phyloP scores from a whole-genome alignment of 2,888 invertebrate species.

The Synergus japonicus region DNA sequence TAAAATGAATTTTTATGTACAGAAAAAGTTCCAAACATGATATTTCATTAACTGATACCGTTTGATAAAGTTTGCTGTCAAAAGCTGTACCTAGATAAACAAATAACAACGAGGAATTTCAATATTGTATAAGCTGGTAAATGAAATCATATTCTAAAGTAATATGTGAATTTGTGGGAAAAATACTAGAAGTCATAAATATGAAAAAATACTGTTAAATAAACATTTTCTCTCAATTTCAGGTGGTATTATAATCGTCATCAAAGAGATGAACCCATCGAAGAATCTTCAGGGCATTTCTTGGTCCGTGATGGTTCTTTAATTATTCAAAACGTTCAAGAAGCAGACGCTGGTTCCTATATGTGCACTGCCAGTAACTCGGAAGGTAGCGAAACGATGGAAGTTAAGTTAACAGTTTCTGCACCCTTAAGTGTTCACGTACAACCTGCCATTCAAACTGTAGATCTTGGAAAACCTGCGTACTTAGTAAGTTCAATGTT shows the following conservation, averaged over 20 bases:
- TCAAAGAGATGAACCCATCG: constrained; percentile 78
- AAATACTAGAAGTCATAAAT: neutral
- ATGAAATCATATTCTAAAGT: neutral
- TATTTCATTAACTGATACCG: neutral
- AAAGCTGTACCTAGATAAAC: neutral
- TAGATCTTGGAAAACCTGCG: constrained; percentile 79
- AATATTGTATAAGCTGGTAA: neutral
- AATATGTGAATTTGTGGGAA: neutral
- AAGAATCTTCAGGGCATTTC: constrained; percentile 78
- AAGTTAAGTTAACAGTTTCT: constrained; percentile 78
- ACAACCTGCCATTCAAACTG: constrained; percentile 76
- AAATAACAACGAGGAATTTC: neutral
- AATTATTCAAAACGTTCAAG: constrained; percentile 78
- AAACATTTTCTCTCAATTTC: constrained; percentile 33
- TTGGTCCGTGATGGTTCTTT: constrained; percentile 79
- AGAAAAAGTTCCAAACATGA: neutral
- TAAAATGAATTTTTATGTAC: neutral
- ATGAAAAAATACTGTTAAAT: neutral
- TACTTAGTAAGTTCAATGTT: constrained; percentile 75
- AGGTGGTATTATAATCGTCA: constrained; percentile 79
- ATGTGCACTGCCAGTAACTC: constrained; percentile 80
- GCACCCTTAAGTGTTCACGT: constrained; percentile 75
- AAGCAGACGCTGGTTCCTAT: constrained; percentile 79
- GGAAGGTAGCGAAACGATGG: constrained; percentile 79
- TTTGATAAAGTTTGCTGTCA: too few relatives aligned